These are phyloP conservation scores for Pachymerium ferrugineum DNA, from an alignment of 2,888 invertebrate species.

Conservation along the genomic window DNA sequence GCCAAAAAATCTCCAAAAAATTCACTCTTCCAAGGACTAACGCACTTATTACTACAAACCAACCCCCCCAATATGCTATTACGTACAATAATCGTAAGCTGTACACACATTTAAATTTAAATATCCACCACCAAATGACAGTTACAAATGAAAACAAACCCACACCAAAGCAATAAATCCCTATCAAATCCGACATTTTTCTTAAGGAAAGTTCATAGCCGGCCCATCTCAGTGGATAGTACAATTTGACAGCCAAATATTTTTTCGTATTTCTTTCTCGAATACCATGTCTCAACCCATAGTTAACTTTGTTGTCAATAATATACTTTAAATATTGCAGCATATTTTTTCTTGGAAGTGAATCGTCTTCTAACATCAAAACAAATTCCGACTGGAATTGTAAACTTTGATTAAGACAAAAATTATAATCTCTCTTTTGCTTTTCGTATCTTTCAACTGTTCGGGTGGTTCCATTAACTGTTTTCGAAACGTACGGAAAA, in stretches of 20 bases:
- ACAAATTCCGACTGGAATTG: slow-evolving; percentile 40
- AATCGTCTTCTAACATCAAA: slow-evolving; percentile 45
- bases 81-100: background rate
- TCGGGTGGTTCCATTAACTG: too few species aligned
- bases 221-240: slow-evolving; percentile 44
- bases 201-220: slow-evolving; percentile 42
- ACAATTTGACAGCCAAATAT: slow-evolving; percentile 43
- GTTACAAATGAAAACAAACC: background rate
- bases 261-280: background rate
- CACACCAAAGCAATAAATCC: background rate
- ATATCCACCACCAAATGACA: background rate
- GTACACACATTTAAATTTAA: background rate
- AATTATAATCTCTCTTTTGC: slow-evolving; percentile 45
- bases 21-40: slow-evolving; percentile 41
- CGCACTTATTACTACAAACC: background rate
- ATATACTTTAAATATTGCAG: slow-evolving; percentile 41
- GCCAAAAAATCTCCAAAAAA: slow-evolving; percentile 41
- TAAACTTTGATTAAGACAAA: slow-evolving; percentile 42
- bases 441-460: slow-evolving; percentile 41
- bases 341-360: slow-evolving; percentile 42
- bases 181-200: slow-evolving; percentile 42
- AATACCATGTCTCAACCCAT: background rate
- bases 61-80: background rate
- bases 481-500: background rate
- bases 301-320: slow-evolving; percentile 37